Conservation (phyloP, 2,797 vertebrate genomes). For the Xenops minutus region DNA sequence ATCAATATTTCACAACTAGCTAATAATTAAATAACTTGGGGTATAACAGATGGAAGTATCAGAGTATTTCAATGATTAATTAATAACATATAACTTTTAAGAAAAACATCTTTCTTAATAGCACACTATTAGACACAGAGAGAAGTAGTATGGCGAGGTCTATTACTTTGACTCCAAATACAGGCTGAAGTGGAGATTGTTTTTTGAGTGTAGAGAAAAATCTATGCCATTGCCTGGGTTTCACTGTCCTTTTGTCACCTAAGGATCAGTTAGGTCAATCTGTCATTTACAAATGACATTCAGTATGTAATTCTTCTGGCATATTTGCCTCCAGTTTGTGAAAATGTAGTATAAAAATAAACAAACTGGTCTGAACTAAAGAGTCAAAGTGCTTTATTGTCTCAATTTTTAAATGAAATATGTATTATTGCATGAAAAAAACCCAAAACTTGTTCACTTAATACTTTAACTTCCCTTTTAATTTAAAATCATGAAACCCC, state of each 20-base stretch:
- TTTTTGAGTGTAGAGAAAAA: not conserved
- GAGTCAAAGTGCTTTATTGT: not conserved
- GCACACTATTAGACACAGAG: not conserved
- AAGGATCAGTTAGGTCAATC: not conserved
- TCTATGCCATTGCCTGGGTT: not conserved
- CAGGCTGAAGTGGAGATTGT: not conserved
- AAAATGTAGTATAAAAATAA: not conserved
- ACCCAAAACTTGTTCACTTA: not conserved
- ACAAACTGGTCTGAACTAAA: not conserved
- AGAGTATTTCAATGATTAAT: constrained; percentile 15
- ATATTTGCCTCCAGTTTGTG: not conserved
- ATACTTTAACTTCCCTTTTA: not conserved
- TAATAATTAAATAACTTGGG: constrained; percentile 39
- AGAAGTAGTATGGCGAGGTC: accelerated
- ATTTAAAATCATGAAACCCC: not conserved
- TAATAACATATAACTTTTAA: not conserved
- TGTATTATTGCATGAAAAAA: not conserved
- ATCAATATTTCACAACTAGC: not conserved
- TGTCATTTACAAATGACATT: not conserved
- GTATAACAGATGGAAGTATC: not conserved
- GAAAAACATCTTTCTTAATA: not conserved
- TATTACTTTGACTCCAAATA: not conserved
- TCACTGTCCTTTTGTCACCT: not conserved
- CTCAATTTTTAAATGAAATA: not conserved
- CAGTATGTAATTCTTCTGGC: not conserved